Percentiles rank a stretch among this genome's conserved stretches.
phyloP scores from a whole-genome alignment of 2,113 vertebrate genomes.

The Origma solitaria region DNA sequence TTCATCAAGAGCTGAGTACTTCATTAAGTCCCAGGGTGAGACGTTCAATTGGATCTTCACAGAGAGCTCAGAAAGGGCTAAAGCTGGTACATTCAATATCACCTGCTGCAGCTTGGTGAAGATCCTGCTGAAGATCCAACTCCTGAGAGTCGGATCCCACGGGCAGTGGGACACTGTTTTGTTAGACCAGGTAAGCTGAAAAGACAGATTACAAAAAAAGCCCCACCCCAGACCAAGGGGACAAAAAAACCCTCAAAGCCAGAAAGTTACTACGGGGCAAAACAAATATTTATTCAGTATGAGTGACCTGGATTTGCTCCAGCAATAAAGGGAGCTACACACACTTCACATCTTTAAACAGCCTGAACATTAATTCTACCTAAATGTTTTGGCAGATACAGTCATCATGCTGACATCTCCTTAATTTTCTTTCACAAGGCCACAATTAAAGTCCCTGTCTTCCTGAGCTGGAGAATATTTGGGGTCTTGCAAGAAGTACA shows the following conservation, averaged over 20 bases:
- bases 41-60: not conserved
- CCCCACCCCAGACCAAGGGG: not conserved
- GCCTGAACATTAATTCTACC: not conserved
- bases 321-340: not conserved
- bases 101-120: not conserved
- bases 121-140: not conserved
- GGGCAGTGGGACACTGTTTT: not conserved
- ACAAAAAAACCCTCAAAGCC: not conserved
- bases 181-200: not conserved
- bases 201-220: not conserved
- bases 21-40: not conserved
- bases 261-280: not conserved
- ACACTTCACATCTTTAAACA: not conserved
- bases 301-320: not conserved
- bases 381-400: not conserved
- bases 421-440: slow-evolving; percentile 14
- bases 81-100: not conserved
- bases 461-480: not conserved
- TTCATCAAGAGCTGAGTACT: not conserved
- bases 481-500: not conserved
- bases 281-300: not conserved
- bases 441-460: not conserved
- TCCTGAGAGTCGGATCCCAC: not conserved
- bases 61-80: not conserved
- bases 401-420: not conserved